Evolutionary conservation across 2,888 invertebrate species (phyloP), one percentile per base, ranked within the genome.

Genomic region (Serripes groenlandicus): DNA sequence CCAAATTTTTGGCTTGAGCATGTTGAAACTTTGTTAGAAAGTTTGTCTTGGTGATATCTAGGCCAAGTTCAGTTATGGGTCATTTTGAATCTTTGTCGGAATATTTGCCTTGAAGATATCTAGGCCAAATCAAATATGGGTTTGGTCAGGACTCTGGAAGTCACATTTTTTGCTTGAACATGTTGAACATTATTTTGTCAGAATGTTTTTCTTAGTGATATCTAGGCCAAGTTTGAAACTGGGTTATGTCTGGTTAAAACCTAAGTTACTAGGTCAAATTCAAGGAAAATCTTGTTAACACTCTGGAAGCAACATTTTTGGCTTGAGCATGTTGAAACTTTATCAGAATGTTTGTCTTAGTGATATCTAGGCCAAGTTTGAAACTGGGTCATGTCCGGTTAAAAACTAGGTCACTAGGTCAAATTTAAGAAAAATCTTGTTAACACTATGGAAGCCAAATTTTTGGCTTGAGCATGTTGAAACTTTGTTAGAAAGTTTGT

Each of bases 251-350:
- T 3, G 58, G 58, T 60, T 30, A 60, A 28, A 60, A 23, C 23
- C 28, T 60, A 26, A 30, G 58, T 60, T 30, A 60, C 30, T 60
- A 60, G 58, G 21, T 60, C 58, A 60, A 60, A 60, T 60, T 18
- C 28, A 11, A 7, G 42, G 15, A 42, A 42, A 42, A 42, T 15
- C 42, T 42, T 42, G 42, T 42, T 7, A 11, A 42, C 42, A 15
- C 42, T 42, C 42, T 42, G 15, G 42, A 42, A 15, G 42, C 42
- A 7, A 42, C 42, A 42, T 42, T 42, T 42, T 42, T 15, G 15
- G 42, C 15, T 15, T 11, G 42, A 42, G 7, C 7, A 7, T 42
- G 7, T 7, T 42, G 42, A 42, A 42, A 15, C 15, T 11, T 42
- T 7, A 15, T 42, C 42, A 42, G 42, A 42, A 42, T 42, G 42